A percentile compares a stretch with the other conserved stretches of the same genome.
Evolutionary conservation across 2,113 vertebrate species (phyloP).

Genomic region (Lontra canadensis): DNA sequence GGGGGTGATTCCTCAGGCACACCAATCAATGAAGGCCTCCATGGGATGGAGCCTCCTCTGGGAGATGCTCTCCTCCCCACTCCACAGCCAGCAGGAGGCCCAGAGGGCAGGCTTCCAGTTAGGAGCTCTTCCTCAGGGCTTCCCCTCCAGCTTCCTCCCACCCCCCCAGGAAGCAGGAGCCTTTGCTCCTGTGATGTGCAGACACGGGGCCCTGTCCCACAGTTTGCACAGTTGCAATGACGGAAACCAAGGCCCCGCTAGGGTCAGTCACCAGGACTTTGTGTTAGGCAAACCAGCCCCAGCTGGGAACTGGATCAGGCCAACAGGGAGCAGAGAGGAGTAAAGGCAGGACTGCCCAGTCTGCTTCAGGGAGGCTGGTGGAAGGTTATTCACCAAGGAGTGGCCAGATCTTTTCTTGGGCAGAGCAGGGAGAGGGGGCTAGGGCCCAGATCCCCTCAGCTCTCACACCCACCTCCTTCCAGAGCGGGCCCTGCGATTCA

Average conservation of each 20-base stretch:
- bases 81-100: background rate
- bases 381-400: background rate
- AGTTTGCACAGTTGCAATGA: slow-evolving; percentile 19
- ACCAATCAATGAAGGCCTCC: rapidly evolving
- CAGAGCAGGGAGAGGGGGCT: background rate
- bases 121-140: slow-evolving; percentile 14
- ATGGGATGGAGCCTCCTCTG: too few species aligned
- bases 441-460: background rate
- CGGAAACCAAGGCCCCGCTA: background rate
- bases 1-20: background rate
- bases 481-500: slow-evolving; percentile 41
- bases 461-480: slow-evolving; percentile 47
- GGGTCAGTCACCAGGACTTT: slow-evolving; percentile 52
- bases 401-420: background rate
- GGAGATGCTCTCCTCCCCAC: background rate
- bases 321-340: slow-evolving; percentile 22
- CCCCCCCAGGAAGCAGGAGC: slow-evolving; percentile 45
- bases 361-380: background rate
- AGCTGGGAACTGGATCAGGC: slow-evolving; percentile 19
- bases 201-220: background rate
- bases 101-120: background rate
- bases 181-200: slow-evolving; percentile 33
- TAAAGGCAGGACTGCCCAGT: background rate
- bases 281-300: slow-evolving; percentile 24
- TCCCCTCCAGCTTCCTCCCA: slow-evolving; percentile 26